These are phyloP conservation scores for Struthidea cinerea DNA, from an alignment of 2,113 vertebrate species.

Conservation along the genomic window DNA sequence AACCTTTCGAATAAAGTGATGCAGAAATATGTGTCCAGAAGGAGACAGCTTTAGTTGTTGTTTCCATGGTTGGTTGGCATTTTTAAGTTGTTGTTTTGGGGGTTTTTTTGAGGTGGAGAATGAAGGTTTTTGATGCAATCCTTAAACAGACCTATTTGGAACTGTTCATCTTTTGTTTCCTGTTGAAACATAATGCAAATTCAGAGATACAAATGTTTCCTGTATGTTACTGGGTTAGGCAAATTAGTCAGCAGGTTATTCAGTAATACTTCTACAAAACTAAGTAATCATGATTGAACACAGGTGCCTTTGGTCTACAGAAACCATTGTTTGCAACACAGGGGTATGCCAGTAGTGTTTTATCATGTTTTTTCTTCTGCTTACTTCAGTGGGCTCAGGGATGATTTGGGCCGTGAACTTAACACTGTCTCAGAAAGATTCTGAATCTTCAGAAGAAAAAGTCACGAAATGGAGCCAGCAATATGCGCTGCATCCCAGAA, in stretches of 20 bases:
- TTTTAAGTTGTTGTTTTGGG: background rate
- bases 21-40: background rate
- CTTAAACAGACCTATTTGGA: background rate
- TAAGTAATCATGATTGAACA: background rate
- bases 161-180: background rate
- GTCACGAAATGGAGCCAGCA: background rate
- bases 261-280: background rate
- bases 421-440: background rate
- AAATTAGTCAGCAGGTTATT: background rate
- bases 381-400: background rate
- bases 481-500: background rate
- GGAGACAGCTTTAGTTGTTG: background rate
- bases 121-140: background rate
- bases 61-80: background rate
- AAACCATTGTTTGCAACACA: background rate
- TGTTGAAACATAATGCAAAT: background rate
- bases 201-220: background rate
- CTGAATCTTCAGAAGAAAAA: background rate
- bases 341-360: background rate
- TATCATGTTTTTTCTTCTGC: background rate
- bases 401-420: fast-evolving
- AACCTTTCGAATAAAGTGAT: background rate
- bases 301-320: background rate
- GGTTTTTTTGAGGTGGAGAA: background rate
- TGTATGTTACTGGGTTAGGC: background rate